phyloP scores from a whole-genome alignment of 2,888 invertebrate species.

The Bombylius discolor region DNA sequence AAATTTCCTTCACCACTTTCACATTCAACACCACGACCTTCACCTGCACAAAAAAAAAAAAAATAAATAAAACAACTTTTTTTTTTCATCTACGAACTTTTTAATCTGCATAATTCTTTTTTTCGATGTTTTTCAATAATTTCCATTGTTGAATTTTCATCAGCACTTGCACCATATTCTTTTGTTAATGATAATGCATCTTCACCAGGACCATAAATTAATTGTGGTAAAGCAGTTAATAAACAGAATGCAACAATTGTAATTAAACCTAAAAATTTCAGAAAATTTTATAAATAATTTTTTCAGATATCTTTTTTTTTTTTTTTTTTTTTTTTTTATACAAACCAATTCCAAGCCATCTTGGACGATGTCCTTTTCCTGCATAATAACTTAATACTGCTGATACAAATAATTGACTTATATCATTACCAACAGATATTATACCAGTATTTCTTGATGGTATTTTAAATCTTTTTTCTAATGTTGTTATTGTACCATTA shows the following conservation, averaged over 20 bases:
- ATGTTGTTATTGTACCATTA: slow-evolving; percentile 59
- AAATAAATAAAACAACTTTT: too few species aligned
- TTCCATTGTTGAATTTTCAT: slow-evolving; percentile 25
- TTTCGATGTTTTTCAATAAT: slow-evolving; percentile 33
- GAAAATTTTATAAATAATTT: neutral
- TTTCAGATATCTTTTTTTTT: neutral
- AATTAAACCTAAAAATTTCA: slow-evolving; percentile 32
- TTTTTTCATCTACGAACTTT: slow-evolving; percentile 1
- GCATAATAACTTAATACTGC: slow-evolving; percentile 55
- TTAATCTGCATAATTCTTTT: slow-evolving; percentile 39
- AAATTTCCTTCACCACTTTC: slow-evolving; percentile 42
- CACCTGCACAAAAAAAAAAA: slow-evolving; percentile 26
- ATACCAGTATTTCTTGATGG: slow-evolving; percentile 57
- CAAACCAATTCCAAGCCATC: slow-evolving; percentile 52
- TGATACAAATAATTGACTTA: slow-evolving; percentile 55
- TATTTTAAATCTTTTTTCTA: slow-evolving; percentile 60
- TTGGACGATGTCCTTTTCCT: slow-evolving; percentile 54
- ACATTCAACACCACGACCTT: slow-evolving; percentile 26
- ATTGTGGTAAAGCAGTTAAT: slow-evolving; percentile 52
- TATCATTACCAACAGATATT: slow-evolving; percentile 60
- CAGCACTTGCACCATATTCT: slow-evolving; percentile 41
- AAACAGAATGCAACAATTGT: slow-evolving; percentile 52
- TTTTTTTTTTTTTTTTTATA: neutral
- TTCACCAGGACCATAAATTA: slow-evolving; percentile 53
- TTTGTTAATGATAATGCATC: slow-evolving; percentile 49